Evolutionary conservation across 2,113 vertebrate species (phyloP), one percentile per base, ranked within the genome.

Genomic region (Hystrix cristata): DNA sequence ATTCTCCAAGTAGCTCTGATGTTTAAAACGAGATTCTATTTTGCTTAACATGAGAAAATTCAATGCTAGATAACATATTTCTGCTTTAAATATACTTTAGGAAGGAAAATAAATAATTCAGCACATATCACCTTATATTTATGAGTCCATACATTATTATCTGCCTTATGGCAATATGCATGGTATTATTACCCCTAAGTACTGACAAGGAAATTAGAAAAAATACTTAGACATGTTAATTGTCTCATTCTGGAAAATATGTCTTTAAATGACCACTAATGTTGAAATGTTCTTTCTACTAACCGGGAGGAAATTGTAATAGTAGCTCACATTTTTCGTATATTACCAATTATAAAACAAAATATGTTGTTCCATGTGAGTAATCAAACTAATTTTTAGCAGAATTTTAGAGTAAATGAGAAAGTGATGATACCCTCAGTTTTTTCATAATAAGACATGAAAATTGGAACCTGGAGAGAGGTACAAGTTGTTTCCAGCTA

Each of bases 41-140:
- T 97, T 78, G 5, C 1, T 69, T 93, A 85, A n/a, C 38, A 48
- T 83, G 46, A 3, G 25, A 71, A 91, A 96, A 94, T 7, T 81
- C 69, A 84, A 74, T 43, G 86, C 43, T 57, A 12, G 82, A 67
- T 0, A 72, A 51, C 9, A 48, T 53, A 16, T 23, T 93, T 46
- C 12, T 91, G 53, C 4, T 38, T 84, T 67, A 69, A 80, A 43
- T n/a, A 48, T 92, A 90, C 5, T 64, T 65, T 90, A 72, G 93
- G 7, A 88, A 72, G 16, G 9, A 67, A 90, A 79, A 79, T 43
- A 62, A 78, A 51, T 67, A 65, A 65, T 67, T 8, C 4, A 38
- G 5, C 59, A 16, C n/a, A 51, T 8, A 94, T 15, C 76, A 57
- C 27, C 25, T 95, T 51, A 80, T 0, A 87, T 82, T 84, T 62